Conservation (phyloP, 92 coral and sea anemone species). For the Zoanthus sociatus region DNA sequence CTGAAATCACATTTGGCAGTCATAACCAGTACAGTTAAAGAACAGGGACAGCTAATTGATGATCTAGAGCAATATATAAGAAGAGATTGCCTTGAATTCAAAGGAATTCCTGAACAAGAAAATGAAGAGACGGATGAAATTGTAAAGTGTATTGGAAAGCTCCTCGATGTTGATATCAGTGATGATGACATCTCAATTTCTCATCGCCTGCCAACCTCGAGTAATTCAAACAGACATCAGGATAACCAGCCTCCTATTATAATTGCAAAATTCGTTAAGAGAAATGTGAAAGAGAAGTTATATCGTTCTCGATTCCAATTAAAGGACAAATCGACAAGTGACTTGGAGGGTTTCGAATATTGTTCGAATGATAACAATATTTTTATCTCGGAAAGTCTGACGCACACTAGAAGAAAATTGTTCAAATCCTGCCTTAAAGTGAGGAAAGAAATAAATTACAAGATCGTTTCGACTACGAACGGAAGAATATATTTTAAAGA, state of each 20-base stretch:
- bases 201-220: slow-evolving; percentile 1
- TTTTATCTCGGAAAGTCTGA: background rate
- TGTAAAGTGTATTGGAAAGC: too few species aligned
- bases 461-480: background rate
- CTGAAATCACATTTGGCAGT: slow-evolving; percentile 23
- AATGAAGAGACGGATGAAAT: too few species aligned
- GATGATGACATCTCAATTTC: background rate
- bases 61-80: too few species aligned
- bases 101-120: too few species aligned
- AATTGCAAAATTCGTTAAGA: background rate
- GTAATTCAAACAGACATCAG: background rate
- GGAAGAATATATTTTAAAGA: background rate
- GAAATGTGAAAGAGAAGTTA: background rate
- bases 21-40: slow-evolving; percentile 16
- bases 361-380: too few species aligned
- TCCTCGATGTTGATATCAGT: too few species aligned
- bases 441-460: background rate
- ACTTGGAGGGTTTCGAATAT: background rate
- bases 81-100: too few species aligned
- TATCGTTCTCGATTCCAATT: background rate
- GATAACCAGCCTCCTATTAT: slow-evolving; percentile 4
- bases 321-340: slow-evolving; percentile 1
- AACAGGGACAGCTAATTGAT: slow-evolving; percentile 4
- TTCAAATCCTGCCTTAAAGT: background rate
- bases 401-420: slow-evolving; percentile 5